Evolutionary conservation across 1,140 invertebrate genomes (phyloP), one percentile per base, ranked within the genome.

Genomic region (Carposina sasakii): DNA sequence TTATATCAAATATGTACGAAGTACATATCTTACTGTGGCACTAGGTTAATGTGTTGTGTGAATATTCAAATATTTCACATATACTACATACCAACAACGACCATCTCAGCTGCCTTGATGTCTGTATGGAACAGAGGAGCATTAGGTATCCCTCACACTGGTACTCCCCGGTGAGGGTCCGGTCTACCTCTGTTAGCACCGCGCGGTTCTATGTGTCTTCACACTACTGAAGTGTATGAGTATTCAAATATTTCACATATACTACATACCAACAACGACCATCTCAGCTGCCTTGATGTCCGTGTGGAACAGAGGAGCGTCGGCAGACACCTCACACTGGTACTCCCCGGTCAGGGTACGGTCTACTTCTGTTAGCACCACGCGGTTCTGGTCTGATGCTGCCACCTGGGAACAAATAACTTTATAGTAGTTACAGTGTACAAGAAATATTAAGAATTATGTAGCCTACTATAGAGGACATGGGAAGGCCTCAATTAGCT

Each of bases 101-200:
- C 88, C 86, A 92, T 88, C 60, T 88, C 85, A n/a, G 89, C 87
- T 10, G 88, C 72, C 46, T 89, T 87, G 37, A 91, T 90, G 42
- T 91, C 90, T 0, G 90, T 91, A 62, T 91, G 90, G 58, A 92
- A 92, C 15, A 89, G 79, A 0, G 91, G 91, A 0, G 90, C 90
- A 67, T 92, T 91, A 19, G 91, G 90, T 0, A 91, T 6, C 92
- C 90, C 73, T 92, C 91, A 53, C 91, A 92, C 67, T 91, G 90
- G 76, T 91, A 92, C 55, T 87, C 87, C 10, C 91, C 91, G 2
- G 89, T 89, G 33, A 90, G 71, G 13, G 90, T 88, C 20, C 88
- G 71, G 53, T 89, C 88, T 4, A 91, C 89, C 53, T 89, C 86
- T 10, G 86, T 87, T 15, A 91, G 67, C 1, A 89, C 89, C 16